Percentiles rank a stretch among this genome's conserved stretches.
Evolutionary conservation across 2,888 invertebrate species (phyloP).

Genomic region (Tiliacea aurago): DNA sequence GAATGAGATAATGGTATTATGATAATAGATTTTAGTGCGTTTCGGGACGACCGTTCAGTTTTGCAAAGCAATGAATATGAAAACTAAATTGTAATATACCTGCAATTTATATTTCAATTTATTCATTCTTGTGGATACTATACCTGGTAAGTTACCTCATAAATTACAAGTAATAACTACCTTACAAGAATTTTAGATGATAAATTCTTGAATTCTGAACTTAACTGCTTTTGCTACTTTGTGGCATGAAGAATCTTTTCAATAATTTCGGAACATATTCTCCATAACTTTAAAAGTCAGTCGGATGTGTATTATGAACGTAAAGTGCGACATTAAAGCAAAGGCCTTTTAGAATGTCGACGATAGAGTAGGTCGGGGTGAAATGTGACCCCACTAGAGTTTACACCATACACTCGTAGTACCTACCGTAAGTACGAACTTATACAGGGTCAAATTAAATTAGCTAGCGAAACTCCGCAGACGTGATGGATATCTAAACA

Average conservation of each 20-base stretch:
- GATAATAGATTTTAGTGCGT: conserved; percentile 54
- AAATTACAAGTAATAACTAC: conserved; percentile 46
- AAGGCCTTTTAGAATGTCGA: conserved; percentile 41
- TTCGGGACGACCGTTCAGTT: conserved; percentile 17
- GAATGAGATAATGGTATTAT: conserved; percentile 58
- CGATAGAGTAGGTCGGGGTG: conserved; percentile 31
- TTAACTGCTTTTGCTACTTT: conserved; percentile 6
- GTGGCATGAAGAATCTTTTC: conserved; percentile 37
- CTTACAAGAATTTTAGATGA: conserved; percentile 45
- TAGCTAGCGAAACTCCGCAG: no score
- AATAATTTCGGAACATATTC: conserved; percentile 48
- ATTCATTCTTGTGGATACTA: conserved; percentile 29
- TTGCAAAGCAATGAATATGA: conserved; percentile 33
- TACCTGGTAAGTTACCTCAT: conserved; percentile 33
- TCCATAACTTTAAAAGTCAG: conserved; percentile 42
- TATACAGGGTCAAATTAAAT: no score
- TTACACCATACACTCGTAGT: conserved; percentile 19
- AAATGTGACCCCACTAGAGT: conserved; percentile 47
- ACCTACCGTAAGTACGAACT: no score
- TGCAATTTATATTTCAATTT: conserved; percentile 45
- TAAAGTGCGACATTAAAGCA: conserved; percentile 46
- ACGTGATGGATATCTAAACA: no score
- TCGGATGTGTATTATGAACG: conserved; percentile 41
- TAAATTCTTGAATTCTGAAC: conserved; percentile 45
- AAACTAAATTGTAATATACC: conserved; percentile 38